These are phyloP conservation scores for Sarcophaga rosellei DNA, from an alignment of 2,888 invertebrate species.

Conservation along the genomic window DNA sequence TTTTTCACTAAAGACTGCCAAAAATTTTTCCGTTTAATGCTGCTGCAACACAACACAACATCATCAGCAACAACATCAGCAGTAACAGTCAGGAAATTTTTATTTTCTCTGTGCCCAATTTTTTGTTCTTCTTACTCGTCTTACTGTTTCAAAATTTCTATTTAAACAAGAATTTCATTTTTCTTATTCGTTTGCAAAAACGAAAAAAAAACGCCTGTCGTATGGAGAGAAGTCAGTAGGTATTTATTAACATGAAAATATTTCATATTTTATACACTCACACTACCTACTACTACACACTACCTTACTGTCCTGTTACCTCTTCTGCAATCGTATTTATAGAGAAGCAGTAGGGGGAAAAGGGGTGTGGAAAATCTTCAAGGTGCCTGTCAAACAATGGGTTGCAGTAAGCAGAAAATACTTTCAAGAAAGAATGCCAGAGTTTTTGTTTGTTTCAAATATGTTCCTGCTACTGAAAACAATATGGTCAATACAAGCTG, in stretches of 20 bases:
- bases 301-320: not conserved
- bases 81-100: conserved; percentile 38
- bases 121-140: conserved; percentile 6
- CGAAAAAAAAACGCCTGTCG: not conserved
- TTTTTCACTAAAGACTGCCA: conserved; percentile 20
- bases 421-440: not conserved
- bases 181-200: conserved; percentile 27
- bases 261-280: conserved; percentile 57
- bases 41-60: not conserved
- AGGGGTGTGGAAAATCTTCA: not conserved
- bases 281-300: not conserved
- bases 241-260: conserved; percentile 66
- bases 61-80: not conserved
- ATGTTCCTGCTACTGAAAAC: too few species aligned
- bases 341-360: not conserved
- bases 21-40: conserved; percentile 16
- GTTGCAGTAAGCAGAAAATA: not conserved
- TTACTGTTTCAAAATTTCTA: not conserved
- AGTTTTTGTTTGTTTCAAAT: not conserved
- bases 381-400: conserved; percentile 1
- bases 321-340: not conserved
- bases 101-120: conserved; percentile 29
- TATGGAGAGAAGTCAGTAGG: conserved; percentile 28
- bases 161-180: conserved; percentile 45
- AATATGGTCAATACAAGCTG: too few species aligned